Base-by-base conservation (phyloP, 2,113 vertebrate genomes). In the Anas platyrhynchos region DNA sequence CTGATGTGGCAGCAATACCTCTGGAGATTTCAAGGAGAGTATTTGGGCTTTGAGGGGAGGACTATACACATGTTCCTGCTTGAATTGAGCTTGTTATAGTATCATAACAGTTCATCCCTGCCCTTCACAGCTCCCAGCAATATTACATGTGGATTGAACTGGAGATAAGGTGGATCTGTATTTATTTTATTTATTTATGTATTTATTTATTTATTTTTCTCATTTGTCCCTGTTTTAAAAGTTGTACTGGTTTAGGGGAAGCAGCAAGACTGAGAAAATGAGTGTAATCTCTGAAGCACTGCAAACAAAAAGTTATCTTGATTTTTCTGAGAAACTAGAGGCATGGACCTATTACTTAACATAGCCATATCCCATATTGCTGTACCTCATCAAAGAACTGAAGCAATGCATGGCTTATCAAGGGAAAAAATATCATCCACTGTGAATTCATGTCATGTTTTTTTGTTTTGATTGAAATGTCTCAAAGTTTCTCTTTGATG, bases 1-100 rank as follows among this genome's bases (percentile, higher is more conserved):
- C 22, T 46, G 63, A 80, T 29, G 38, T 62, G 44, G 29, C 38
- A 26, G 34, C 67, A 55, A 23, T 5, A 2, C 8, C 55, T 43
- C 31, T 50, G 55, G 20, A 92, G 29, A 17, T 36, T 74, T 54
- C 1, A 7, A 46, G 56, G 38, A 65, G 34, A 13, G 23, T 17
- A 17, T 52, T 26, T 18, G n/a, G 2, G 2, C 13, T n/a, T 11
- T 76, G 34, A n/a, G 54, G 50, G 54, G 7, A 21, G 83, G 74
- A 7, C 41, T 8, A 3, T 12, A 8, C 56, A 17, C 23, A 5
- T 6, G 7, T 31, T 7, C 21, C 50, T 32, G 4, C 16, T 1
- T 83, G 75, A 80, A 72, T 0, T 17, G 38, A 83, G n/a, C 34
- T 48, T 0, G 0, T 23, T 80, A 44, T 48, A 23, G 1, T 7